These are phyloP conservation scores for Catostomus latipinnis DNA, from an alignment of 2,797 vertebrate species.

Conservation along the genomic window DNA sequence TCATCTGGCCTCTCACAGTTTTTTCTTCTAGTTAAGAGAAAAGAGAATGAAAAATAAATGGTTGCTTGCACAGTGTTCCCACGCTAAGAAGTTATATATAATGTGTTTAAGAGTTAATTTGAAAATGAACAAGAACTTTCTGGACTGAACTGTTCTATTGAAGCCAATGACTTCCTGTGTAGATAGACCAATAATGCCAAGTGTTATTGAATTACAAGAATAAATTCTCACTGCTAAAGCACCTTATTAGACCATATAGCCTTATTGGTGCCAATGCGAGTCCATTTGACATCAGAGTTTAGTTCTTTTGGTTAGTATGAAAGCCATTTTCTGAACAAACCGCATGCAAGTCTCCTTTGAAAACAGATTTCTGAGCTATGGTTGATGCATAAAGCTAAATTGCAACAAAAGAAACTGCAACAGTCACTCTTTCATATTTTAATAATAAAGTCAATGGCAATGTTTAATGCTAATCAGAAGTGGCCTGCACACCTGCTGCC, in stretches of 20 bases:
- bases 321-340: neutral
- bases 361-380: neutral
- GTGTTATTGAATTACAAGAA: neutral
- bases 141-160: slow-evolving; percentile 23
- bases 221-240: slow-evolving; percentile 2
- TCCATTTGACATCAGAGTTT: slow-evolving; percentile 3
- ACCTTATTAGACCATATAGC: slow-evolving; percentile 20
- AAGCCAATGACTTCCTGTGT: slow-evolving; percentile 26
- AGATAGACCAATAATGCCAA: slow-evolving; percentile 42
- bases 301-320: neutral
- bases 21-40: slow-evolving; percentile 58
- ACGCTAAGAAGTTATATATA: slow-evolving; percentile 38
- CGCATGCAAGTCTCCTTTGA: neutral
- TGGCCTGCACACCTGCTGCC: slow-evolving; percentile 25
- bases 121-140: slow-evolving; percentile 34
- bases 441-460: neutral
- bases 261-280: slow-evolving; percentile 9
- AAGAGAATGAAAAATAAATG: slow-evolving; percentile 53
- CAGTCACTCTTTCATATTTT: too few species aligned
- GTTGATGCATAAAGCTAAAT: too few species aligned
- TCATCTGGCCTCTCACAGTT: slow-evolving; percentile 58
- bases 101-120: slow-evolving; percentile 40
- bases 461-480: slow-evolving; percentile 38
- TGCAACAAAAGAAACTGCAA: too few species aligned
- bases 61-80: slow-evolving; percentile 47